Conservation (phyloP, 2,888 invertebrate species). For the Bursaphelenchus okinawaensis region DNA sequence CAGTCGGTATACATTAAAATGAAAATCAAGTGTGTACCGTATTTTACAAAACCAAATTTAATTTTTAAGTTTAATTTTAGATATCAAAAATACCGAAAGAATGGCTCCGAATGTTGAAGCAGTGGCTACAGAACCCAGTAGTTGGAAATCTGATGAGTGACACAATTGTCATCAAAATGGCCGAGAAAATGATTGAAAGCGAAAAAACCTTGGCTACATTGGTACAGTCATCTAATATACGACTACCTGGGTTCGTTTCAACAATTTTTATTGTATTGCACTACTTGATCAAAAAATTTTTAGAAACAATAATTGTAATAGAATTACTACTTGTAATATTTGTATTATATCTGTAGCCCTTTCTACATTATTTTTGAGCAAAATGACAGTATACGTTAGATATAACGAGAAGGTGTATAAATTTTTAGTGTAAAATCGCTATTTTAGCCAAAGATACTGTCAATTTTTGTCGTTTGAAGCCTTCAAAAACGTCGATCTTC, state of each 20-base stretch:
- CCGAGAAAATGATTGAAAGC: slow-evolving; percentile 42
- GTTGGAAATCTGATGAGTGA: slow-evolving; percentile 28
- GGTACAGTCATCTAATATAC: slow-evolving; percentile 41
- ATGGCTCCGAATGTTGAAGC: slow-evolving; percentile 38
- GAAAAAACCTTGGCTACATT: slow-evolving; percentile 44
- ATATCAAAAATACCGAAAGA: slow-evolving; percentile 36
- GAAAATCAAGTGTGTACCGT: no score
- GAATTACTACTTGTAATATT: no score
- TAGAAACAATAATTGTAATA: no score
- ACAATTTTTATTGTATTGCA: neutral
- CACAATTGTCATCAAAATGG: slow-evolving; percentile 34
- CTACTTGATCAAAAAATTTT: no score
- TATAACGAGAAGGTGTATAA: neutral
- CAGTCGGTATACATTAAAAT: neutral
- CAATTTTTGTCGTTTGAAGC: slow-evolving; percentile 42
- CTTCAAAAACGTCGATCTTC: slow-evolving; percentile 36
- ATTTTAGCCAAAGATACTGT: slow-evolving; percentile 37
- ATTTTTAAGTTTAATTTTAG: slow-evolving; percentile 27
- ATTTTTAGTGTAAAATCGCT: neutral
- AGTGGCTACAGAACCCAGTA: slow-evolving; percentile 42
- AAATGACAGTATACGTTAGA: no score
- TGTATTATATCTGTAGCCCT: neutral
- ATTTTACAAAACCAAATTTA: no score
- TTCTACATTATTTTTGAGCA: no score
- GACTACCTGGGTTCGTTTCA: slow-evolving; percentile 38